Evolutionary conservation across 2,888 invertebrate species (phyloP).

Genomic region (Horisme vitalbata): DNA sequence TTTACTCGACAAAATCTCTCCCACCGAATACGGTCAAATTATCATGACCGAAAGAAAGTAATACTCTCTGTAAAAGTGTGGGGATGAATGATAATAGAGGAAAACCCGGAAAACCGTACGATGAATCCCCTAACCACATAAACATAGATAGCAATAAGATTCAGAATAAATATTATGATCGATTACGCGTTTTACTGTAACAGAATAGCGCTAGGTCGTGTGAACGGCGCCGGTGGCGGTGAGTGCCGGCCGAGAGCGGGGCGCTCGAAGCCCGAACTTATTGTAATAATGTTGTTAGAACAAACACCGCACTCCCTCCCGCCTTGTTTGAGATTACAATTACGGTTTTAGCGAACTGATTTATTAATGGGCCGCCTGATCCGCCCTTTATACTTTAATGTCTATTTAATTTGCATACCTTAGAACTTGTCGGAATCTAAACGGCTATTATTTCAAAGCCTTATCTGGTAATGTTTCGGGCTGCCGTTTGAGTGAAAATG

Average conservation of each 20-base stretch:
- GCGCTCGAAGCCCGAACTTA: constrained; percentile 66
- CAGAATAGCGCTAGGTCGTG: constrained; percentile 45
- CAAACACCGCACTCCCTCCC: constrained; percentile 74
- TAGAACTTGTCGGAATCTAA: constrained; percentile 27
- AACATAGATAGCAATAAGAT: constrained; percentile 20
- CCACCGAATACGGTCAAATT: too few species aligned
- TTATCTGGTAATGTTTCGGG: constrained; percentile 23
- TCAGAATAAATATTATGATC: constrained; percentile 23
- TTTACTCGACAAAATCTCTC: too few species aligned
- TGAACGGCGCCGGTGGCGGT: constrained; percentile 53
- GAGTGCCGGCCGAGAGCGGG: constrained; percentile 30
- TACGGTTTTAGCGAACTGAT: constrained; percentile 83
- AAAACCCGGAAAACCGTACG: constrained; percentile 7
- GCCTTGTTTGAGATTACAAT: constrained; percentile 82
- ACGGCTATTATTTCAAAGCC: constrained; percentile 29
- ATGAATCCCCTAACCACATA: constrained; percentile 12
- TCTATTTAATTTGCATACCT: constrained; percentile 76
- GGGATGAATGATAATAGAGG: constrained; percentile 8
- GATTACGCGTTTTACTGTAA: constrained; percentile 29
- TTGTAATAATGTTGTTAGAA: constrained; percentile 83
- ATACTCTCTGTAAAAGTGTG: neutral
- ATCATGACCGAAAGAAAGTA: too few species aligned
- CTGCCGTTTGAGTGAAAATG: constrained; percentile 8
- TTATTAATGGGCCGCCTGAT: constrained; percentile 82
- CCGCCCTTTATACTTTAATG: constrained; percentile 81